Evolutionary conservation across 1,140 invertebrate species (phyloP).

Genomic region (Brachionus angularis): DNA sequence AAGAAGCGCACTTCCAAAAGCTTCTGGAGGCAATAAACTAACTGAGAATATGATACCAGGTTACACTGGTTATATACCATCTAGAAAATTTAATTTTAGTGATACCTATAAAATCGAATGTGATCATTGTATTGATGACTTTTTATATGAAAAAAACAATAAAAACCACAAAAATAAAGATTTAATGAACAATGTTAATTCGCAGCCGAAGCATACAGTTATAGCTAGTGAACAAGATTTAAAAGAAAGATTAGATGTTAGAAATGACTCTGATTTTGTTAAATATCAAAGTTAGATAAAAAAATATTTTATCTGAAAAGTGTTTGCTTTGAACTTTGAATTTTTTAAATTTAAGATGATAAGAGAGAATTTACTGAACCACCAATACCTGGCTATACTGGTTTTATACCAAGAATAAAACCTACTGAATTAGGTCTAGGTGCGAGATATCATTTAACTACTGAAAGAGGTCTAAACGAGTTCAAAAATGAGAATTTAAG

Average conservation of each 20-base stretch:
- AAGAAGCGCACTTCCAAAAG: conserved; percentile 47
- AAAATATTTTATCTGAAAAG: no score
- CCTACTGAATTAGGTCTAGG: conserved; percentile 56
- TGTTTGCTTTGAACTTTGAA: background rate
- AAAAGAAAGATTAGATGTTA: conserved; percentile 48
- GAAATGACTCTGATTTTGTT: background rate
- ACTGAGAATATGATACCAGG: conserved; percentile 57
- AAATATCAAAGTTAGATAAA: conserved; percentile 37
- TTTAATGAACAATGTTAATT: conserved; percentile 48
- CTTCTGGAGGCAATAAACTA: conserved; percentile 56
- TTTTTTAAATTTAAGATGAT: conserved; percentile 43
- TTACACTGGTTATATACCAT: conserved; percentile 58
- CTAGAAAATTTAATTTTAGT: conserved; percentile 54
- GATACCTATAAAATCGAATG: conserved; percentile 55
- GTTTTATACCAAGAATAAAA: conserved; percentile 55
- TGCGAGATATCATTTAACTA: conserved; percentile 51
- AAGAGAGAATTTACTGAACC: conserved; percentile 49
- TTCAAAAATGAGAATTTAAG: conserved; percentile 47
- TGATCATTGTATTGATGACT: conserved; percentile 54
- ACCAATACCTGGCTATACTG: conserved; percentile 57
- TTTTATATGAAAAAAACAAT: conserved; percentile 49
- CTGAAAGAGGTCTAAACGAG: conserved; percentile 51
- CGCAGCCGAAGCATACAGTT: conserved; percentile 50
- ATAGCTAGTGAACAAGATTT: conserved; percentile 52
- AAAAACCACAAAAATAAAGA: conserved; percentile 49